Conservation (phyloP, 2,113 vertebrate species). For the Tiliqua scincoides region DNA sequence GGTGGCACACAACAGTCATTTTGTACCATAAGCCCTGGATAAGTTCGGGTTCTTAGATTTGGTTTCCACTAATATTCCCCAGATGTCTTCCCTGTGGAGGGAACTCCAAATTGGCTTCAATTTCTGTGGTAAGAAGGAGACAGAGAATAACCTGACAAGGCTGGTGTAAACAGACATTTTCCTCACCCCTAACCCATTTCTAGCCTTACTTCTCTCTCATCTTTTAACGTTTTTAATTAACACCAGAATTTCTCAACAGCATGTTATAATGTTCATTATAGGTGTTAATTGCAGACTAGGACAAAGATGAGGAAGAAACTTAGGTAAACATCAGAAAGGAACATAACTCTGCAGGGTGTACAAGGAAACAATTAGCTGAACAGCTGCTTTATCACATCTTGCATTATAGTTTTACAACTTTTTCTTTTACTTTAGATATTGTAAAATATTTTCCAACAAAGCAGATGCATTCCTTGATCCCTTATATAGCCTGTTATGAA, state of each 20-base stretch:
- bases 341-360: constrained; percentile 29
- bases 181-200: constrained; percentile 23
- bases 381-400: constrained; percentile 38
- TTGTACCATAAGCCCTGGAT: too few species aligned
- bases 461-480: not conserved
- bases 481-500: not conserved
- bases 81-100: not conserved
- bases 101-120: not conserved
- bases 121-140: too few species aligned
- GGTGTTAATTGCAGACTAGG: constrained; percentile 71
- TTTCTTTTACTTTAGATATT: not conserved
- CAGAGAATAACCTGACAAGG: not conserved
- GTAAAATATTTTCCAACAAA: not conserved
- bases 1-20: too few species aligned
- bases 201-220: constrained; percentile 55
- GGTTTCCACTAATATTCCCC: not conserved
- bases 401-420: constrained; percentile 28
- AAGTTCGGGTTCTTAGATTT: too few species aligned
- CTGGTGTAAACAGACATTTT: not conserved
- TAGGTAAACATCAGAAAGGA: constrained; percentile 61
- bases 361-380: constrained; percentile 54
- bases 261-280: constrained; percentile 53
- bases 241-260: constrained; percentile 65
- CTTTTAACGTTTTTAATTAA: constrained; percentile 75
- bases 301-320: constrained; percentile 60